Evolutionary conservation across 2,888 invertebrate genomes (phyloP).

Genomic region (Zygothrica quintamaculata): DNA sequence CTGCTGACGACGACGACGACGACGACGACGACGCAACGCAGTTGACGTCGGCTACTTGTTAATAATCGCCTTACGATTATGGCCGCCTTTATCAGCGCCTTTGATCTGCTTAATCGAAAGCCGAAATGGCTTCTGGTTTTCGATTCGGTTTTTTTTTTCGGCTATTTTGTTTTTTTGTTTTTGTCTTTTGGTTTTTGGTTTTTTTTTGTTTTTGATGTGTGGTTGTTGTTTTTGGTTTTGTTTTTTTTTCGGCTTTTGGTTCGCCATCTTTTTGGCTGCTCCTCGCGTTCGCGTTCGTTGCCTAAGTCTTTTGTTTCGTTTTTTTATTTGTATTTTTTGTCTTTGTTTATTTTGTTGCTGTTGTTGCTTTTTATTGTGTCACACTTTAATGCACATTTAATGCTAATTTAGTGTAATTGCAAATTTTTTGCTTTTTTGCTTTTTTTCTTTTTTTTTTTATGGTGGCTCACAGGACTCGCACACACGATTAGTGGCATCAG

Average conservation of each 20-base stretch:
- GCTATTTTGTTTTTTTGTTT: constrained; percentile 12
- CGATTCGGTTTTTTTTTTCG: constrained; percentile 42
- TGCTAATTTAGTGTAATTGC: constrained; percentile 80
- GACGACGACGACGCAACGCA: constrained; percentile 9
- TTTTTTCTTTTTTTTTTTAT: no score
- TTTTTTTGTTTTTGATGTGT: constrained; percentile 24
- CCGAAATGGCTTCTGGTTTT: constrained; percentile 84
- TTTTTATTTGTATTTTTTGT: constrained; percentile 11
- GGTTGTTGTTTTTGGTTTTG: constrained; percentile 5
- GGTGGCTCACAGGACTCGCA: constrained; percentile 1
- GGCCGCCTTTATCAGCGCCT: constrained; percentile 62
- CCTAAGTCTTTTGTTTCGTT: constrained; percentile 77
- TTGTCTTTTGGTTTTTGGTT: constrained; percentile 9
- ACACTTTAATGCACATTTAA: constrained; percentile 58
- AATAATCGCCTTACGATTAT: constrained; percentile 79
- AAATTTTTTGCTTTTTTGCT: constrained; percentile 52
- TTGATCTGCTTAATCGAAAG: constrained; percentile 83
- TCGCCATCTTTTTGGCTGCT: constrained; percentile 44
- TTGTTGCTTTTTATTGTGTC: constrained; percentile 28
- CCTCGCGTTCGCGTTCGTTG: constrained; percentile 59
- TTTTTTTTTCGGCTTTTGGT: constrained; percentile 18
- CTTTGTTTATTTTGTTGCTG: neutral
- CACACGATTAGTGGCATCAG: neutral
- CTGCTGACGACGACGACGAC: no score
- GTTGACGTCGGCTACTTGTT: constrained; percentile 72